A percentile compares a stretch with the other conserved stretches of the same genome.
Conservation (phyloP, 2,113 vertebrate species). For the Tetrax tetrax region DNA sequence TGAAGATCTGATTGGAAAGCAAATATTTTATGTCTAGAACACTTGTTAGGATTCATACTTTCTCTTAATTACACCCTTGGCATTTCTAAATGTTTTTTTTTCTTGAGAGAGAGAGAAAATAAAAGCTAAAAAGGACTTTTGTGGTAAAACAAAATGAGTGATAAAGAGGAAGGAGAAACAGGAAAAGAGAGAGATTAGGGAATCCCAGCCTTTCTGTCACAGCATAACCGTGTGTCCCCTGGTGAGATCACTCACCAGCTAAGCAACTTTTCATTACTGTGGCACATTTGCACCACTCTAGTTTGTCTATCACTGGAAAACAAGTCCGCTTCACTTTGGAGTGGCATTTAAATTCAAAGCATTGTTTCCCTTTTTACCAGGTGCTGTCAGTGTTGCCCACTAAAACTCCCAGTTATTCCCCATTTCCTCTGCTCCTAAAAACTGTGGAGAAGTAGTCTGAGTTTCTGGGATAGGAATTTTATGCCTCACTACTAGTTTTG, state of each 20-base stretch:
- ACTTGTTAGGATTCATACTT: neutral
- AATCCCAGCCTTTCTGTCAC: neutral
- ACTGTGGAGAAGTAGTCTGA: neutral
- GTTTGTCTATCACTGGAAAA: neutral
- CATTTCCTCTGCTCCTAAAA: neutral
- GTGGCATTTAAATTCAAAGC: neutral
- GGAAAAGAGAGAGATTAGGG: neutral
- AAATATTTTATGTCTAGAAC: neutral
- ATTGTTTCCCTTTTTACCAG: neutral
- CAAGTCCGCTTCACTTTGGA: accelerated
- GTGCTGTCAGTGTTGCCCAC: accelerated
- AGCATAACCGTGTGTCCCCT: neutral
- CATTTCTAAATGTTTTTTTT: neutral
- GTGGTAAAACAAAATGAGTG: neutral
- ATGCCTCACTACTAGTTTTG: accelerated
- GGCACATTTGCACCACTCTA: neutral
- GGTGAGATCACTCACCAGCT: neutral
- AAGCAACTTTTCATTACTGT: neutral
- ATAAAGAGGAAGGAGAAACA: neutral
- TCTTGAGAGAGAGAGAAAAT: neutral
- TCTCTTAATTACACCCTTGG: neutral
- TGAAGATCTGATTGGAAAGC: neutral
- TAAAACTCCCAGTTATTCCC: neutral
- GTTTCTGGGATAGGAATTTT: neutral
- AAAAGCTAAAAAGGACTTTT: neutral